A percentile compares a stretch with the other conserved stretches of the same genome.
phyloP scores from a whole-genome alignment of 2,797 vertebrate species.

The Trachops cirrhosus region DNA sequence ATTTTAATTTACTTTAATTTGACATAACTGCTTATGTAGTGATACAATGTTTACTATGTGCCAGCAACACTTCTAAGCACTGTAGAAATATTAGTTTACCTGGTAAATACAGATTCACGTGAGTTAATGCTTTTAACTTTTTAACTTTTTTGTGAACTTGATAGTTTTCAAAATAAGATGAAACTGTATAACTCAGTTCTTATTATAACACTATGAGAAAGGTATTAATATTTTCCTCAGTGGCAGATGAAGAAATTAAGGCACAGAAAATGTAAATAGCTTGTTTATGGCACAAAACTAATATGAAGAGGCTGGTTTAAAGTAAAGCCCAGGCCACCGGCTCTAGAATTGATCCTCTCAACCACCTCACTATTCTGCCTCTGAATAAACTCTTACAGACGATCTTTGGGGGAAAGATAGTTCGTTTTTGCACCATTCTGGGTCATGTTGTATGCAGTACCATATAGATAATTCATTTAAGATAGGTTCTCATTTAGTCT shows the following conservation, averaged over 20 bases:
- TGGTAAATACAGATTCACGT: background rate
- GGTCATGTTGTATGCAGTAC: background rate
- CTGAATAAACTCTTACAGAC: conserved; percentile 1
- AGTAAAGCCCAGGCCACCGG: background rate
- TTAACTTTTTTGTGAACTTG: conserved; percentile 29
- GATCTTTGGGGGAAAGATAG: background rate
- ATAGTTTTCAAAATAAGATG: conserved; percentile 7
- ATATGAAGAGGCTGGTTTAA: background rate
- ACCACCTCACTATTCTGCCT: background rate
- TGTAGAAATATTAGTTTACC: background rate
- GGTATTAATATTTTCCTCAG: background rate
- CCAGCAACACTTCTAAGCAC: background rate
- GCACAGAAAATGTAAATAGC: background rate
- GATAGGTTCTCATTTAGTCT: background rate
- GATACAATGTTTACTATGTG: background rate
- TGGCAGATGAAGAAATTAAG: conserved; percentile 1
- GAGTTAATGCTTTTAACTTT: conserved; percentile 13
- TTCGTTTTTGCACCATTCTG: background rate
- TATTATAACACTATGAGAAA: background rate
- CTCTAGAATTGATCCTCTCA: background rate
- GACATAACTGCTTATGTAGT: background rate
- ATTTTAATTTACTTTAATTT: conserved; percentile 43
- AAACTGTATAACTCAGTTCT: background rate
- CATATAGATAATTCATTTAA: background rate
- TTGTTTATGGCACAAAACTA: background rate